A percentile compares a stretch with the other conserved stretches of the same genome.
Evolutionary conservation across 2,888 invertebrate genomes (phyloP).

Genomic region (Nephrotoma appendiculata): DNA sequence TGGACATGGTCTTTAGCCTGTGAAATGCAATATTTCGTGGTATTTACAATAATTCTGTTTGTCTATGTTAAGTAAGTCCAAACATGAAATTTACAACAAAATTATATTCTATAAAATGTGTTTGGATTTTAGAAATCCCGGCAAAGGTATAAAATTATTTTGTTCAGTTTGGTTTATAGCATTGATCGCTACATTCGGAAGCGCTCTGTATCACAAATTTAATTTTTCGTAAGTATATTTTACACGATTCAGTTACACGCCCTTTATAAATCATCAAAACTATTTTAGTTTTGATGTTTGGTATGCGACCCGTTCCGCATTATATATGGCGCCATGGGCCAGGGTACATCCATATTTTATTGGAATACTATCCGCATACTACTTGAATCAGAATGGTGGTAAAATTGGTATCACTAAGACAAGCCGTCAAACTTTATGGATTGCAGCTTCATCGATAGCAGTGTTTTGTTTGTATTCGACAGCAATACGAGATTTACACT

Average conservation of each 20-base stretch:
- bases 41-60: conserved; percentile 25
- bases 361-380: conserved; percentile 35
- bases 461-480: conserved; percentile 29
- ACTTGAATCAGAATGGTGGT: conserved; percentile 23
- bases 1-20: conserved; percentile 35
- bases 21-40: conserved; percentile 32
- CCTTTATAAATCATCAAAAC: background rate
- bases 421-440: conserved; percentile 19
- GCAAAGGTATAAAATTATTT: conserved; percentile 6
- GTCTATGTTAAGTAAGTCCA: conserved; percentile 26
- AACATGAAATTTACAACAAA: background rate
- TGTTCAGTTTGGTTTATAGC: background rate
- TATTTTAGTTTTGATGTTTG: conserved; percentile 23
- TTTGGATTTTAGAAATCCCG: conserved; percentile 2
- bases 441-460: conserved; percentile 23
- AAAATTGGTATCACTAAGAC: conserved; percentile 15
- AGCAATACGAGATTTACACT: conserved; percentile 29
- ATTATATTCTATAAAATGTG: background rate
- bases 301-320: conserved; percentile 27
- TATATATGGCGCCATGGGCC: conserved; percentile 38
- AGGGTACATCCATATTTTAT: conserved; percentile 36
- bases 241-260: background rate
- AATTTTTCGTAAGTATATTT: background rate
- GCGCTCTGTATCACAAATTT: background rate
- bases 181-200: background rate